Conservation (phyloP, 2,888 invertebrate genomes). For the Hemistola chrysoprasaria region DNA sequence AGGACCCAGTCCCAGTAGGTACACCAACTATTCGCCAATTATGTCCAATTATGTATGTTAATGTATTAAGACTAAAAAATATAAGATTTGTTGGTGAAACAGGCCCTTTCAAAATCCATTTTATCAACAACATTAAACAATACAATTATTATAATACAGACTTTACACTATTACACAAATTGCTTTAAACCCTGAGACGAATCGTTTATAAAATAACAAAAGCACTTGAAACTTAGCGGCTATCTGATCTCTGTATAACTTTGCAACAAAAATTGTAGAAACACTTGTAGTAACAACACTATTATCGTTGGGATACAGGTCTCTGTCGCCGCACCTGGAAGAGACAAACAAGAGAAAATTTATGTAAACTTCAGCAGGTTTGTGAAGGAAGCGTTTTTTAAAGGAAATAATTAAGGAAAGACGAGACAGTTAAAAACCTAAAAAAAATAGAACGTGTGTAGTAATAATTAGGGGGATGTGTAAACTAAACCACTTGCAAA, state of each 20-base stretch:
- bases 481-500: no score
- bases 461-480: no score
- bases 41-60: no score
- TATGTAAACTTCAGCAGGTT: no score
- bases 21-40: no score
- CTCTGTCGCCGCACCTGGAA: conserved; percentile 62
- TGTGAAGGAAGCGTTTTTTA: no score
- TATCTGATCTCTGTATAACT: conserved; percentile 70
- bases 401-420: no score
- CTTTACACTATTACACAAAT: conserved; percentile 28
- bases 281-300: conserved; percentile 59
- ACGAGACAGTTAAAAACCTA: no score
- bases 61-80: no score
- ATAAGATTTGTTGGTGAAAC: no score
- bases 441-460: no score
- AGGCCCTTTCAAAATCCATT: conserved; percentile 3
- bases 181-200: conserved; percentile 43
- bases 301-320: conserved; percentile 63
- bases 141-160: conserved; percentile 6
- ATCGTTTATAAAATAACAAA: conserved; percentile 30
- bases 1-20: no score
- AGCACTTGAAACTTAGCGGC: conserved; percentile 36
- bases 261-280: conserved; percentile 59
- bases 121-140: conserved; percentile 17
- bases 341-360: conserved; percentile 13